These are phyloP conservation scores for Menidia beryllina DNA, from an alignment of 2,113 vertebrate species.

Conservation along the genomic window DNA sequence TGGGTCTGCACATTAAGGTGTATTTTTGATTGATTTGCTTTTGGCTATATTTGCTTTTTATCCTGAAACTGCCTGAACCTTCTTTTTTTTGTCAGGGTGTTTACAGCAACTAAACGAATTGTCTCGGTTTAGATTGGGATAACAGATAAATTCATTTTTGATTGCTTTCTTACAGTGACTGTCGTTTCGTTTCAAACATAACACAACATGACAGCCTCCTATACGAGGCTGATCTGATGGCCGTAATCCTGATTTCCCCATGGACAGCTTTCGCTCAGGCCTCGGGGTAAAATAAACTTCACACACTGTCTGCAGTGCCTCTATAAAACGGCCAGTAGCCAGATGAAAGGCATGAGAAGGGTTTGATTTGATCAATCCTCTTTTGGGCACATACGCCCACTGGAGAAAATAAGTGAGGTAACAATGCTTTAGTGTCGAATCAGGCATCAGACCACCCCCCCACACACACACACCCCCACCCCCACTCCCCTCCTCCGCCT, in stretches of 20 bases:
- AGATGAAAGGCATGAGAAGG: neutral
- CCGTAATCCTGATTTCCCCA: slow-evolving; percentile 13
- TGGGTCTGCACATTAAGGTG: neutral
- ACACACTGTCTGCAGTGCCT: neutral
- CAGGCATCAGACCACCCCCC: slow-evolving; percentile 10
- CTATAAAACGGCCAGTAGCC: slow-evolving; percentile 11
- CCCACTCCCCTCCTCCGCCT: neutral
- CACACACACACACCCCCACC: too few relatives aligned
- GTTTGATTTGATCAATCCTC: neutral
- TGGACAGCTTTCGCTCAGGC: neutral
- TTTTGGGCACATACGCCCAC: neutral
- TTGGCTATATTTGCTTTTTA: neutral
- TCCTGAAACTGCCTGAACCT: slow-evolving; percentile 12
- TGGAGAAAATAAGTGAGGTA: neutral
- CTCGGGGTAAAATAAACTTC: slow-evolving; percentile 3
- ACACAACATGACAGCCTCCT: neutral
- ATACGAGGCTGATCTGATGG: neutral
- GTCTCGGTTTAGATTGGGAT: neutral
- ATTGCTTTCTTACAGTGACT: neutral
- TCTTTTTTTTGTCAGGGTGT: slow-evolving; percentile 12
- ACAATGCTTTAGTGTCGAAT: neutral
- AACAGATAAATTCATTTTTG: neutral
- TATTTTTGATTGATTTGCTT: too few relatives aligned
- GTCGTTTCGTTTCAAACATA: neutral
- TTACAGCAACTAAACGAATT: neutral